Evolutionary conservation across 2,797 vertebrate genomes (phyloP), one percentile per base, ranked within the genome.

Genomic region (Trematomus bernacchii): DNA sequence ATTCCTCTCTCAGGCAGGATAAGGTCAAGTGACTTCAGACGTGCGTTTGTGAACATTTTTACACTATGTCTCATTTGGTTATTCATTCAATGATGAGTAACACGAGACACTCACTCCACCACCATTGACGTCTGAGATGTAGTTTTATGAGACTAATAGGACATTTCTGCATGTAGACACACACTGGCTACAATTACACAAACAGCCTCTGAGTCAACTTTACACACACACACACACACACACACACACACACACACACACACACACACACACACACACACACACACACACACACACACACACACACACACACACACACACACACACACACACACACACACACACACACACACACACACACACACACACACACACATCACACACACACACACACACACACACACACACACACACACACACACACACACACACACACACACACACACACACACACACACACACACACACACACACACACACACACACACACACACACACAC

Each of bases 41-140:
- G 63, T 70, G 55, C 71, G 60, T 81, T 68, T 86, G 19, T 67
- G 74, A 76, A 81, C 23, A 59, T 21, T 76, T 27, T 82, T 50
- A 46, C 62, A 15, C 68, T 16, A 58, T 66, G 51, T 67, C 43
- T 76, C 66, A 74, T 30, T 53, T 16, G 47, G 59, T 30, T 63
- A 46, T 50, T 73, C 19, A 46, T 46, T 67, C 15, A 15, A 23
- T 8, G 60, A 58, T 76, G 52, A 77, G 69, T 57, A 68, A 79
- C 23, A 53, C 0, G 0, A 37, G 40, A 12, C 11, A 23, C 48
- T n/a, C 13, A 44, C 16, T 27, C 13, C 21, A 13, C 19, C 16
- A 5, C 47, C 16, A 12, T 27, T 10, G 9, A 4, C 7, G 8
- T 18, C 27, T 21, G 33, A 62, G 64, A 64, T 8, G 10, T 7